Percentiles rank a stretch among this genome's conserved stretches.
Conservation (phyloP, 1,140 invertebrate species). For the Heliothis subflexa region DNA sequence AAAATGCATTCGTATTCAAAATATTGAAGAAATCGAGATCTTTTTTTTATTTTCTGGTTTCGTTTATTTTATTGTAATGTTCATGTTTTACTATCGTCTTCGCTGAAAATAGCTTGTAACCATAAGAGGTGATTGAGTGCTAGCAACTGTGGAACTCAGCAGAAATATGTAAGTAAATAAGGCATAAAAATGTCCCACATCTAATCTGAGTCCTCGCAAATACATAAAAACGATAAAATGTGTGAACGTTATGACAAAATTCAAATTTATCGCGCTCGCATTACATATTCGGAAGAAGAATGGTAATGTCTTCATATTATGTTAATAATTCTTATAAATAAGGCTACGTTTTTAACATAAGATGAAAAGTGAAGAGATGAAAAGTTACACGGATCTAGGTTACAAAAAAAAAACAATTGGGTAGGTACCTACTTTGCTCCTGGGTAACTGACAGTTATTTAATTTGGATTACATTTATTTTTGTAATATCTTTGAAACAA, state of each 20-base stretch:
- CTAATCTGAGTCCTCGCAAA: slow-evolving; percentile 30
- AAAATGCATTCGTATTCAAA: too few relatives aligned
- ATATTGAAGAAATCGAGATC: too few relatives aligned
- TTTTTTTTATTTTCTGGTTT: too few relatives aligned
- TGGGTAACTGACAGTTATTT: background rate
- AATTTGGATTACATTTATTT: background rate
- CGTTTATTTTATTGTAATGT: background rate
- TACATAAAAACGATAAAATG: slow-evolving; percentile 46
- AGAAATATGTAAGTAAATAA: background rate
- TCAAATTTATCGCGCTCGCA: slow-evolving; percentile 44
- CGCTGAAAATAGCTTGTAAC: background rate
- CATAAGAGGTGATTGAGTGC: background rate
- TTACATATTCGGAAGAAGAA: slow-evolving; percentile 45
- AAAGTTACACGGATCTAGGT: slow-evolving; percentile 3
- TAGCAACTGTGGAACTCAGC: background rate
- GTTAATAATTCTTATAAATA: slow-evolving; percentile 47
- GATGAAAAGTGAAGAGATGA: slow-evolving; percentile 21
- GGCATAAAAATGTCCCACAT: slow-evolving; percentile 10
- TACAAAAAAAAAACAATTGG: background rate
- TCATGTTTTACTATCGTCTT: background rate
- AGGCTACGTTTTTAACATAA: slow-evolving; percentile 43
- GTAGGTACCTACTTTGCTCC: background rate
- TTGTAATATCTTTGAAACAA: too few relatives aligned
- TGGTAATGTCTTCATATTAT: slow-evolving; percentile 45
- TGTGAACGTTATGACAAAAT: slow-evolving; percentile 48